phyloP scores from a whole-genome alignment of 2,797 vertebrate genomes.

The Chloroceryle inda region DNA sequence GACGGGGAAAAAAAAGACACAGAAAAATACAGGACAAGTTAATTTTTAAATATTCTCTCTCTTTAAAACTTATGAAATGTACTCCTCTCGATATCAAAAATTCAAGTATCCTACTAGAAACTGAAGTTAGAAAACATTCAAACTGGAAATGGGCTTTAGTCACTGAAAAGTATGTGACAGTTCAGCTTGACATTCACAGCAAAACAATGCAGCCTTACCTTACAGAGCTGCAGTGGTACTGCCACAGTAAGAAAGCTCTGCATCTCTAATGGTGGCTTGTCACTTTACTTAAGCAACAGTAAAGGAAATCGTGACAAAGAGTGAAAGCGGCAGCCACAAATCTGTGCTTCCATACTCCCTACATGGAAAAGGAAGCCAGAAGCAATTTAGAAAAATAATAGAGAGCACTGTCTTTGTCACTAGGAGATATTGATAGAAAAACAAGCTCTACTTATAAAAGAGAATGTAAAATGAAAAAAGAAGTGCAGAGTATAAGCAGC shows the following conservation, averaged over 20 bases:
- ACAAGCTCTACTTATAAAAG: constrained; percentile 17
- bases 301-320: background rate
- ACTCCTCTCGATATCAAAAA: background rate
- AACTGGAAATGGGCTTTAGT: background rate
- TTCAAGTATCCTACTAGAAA: background rate
- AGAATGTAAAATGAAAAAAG: background rate
- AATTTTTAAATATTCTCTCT: background rate
- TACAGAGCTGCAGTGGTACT: background rate
- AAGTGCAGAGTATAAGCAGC: background rate
- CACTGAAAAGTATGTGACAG: background rate
- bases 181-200: background rate
- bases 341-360: background rate
- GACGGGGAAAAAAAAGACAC: fast-evolving
- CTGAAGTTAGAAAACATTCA: background rate
- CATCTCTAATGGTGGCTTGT: background rate
- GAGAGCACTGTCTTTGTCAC: background rate
- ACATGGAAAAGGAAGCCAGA: background rate
- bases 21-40: background rate
- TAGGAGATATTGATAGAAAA: background rate
- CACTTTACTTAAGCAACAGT: constrained; percentile 2
- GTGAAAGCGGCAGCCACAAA: background rate
- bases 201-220: background rate
- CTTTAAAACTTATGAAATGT: background rate
- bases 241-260: background rate
- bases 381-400: constrained; percentile 12